Percentiles rank a stretch among this genome's conserved stretches.
These are phyloP conservation scores for Dynastes grantii DNA, from an alignment of 2,888 invertebrate species.

Conservation along the genomic window DNA sequence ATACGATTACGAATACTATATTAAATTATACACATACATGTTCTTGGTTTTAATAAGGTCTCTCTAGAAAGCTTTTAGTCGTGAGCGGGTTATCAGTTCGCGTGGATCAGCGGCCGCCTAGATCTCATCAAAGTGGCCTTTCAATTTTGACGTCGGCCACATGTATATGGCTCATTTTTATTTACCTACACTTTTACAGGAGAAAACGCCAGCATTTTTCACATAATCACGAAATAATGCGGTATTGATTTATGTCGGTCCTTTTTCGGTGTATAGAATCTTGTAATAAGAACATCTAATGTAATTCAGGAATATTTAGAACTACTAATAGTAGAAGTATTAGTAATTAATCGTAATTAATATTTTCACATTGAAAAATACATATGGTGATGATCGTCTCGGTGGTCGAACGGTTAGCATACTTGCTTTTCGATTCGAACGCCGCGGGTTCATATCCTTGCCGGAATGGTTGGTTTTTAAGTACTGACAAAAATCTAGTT, in stretches of 20 bases:
- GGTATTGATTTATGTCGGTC: conserved; percentile 51
- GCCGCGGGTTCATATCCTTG: no score
- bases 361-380: no score
- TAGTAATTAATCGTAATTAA: no score
- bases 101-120: conserved; percentile 68
- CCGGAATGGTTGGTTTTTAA: no score
- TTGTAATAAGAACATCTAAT: neutral
- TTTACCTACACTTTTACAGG: conserved; percentile 62
- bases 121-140: conserved; percentile 70
- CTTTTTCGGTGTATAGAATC: conserved; percentile 10
- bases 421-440: no score
- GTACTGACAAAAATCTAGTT: no score
- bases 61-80: conserved; percentile 69
- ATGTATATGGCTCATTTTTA: conserved; percentile 68
- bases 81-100: conserved; percentile 66
- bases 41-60: conserved; percentile 62
- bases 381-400: no score
- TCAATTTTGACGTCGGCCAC: conserved; percentile 70
- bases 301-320: neutral
- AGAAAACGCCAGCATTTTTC: conserved; percentile 53
- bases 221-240: conserved; percentile 54
- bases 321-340: no score
- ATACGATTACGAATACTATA: conserved; percentile 40
- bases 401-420: no score
- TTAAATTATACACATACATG: conserved; percentile 53